Percentiles rank a stretch among this genome's conserved stretches.
Evolutionary conservation across 1,140 invertebrate genomes (phyloP).

Genomic region (Druon quercuslanigerum): DNA sequence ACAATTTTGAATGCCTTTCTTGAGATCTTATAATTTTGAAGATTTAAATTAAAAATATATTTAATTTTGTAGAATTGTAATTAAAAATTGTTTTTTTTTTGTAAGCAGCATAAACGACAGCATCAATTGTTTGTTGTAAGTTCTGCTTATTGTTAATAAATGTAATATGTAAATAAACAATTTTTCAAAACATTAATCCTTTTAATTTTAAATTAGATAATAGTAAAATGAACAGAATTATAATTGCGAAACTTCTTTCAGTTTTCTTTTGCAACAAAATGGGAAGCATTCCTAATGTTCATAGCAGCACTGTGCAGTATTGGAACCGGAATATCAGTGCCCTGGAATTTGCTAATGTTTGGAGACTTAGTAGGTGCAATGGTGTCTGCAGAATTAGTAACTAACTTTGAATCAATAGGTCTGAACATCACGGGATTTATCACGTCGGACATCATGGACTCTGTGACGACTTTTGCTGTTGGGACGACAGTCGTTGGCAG

Average conservation of each 20-base stretch:
- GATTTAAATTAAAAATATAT: too few relatives aligned
- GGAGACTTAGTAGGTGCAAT: slow-evolving; percentile 79
- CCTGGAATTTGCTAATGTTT: slow-evolving; percentile 82
- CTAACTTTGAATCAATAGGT: neutral
- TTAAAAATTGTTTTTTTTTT: too few relatives aligned
- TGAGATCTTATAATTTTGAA: too few relatives aligned
- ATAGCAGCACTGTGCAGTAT: slow-evolving; percentile 78
- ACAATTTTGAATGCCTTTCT: too few relatives aligned
- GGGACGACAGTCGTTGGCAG: slow-evolving; percentile 78
- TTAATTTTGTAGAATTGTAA: too few relatives aligned
- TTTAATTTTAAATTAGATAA: too few relatives aligned
- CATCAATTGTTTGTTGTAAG: too few relatives aligned
- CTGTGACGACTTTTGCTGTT: slow-evolving; percentile 76
- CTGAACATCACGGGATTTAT: neutral
- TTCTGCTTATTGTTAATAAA: too few relatives aligned
- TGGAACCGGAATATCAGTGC: slow-evolving; percentile 79
- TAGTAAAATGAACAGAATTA: neutral
- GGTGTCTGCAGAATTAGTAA: slow-evolving; percentile 60
- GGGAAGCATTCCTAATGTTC: slow-evolving; percentile 79
- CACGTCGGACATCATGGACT: slow-evolving; percentile 60
- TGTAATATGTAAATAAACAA: too few relatives aligned
- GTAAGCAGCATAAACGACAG: too few relatives aligned
- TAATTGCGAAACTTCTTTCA: slow-evolving; percentile 60
- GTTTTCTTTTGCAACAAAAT: slow-evolving; percentile 79
- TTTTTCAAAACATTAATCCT: too few relatives aligned